These are phyloP conservation scores for Borostomias antarcticus DNA, from an alignment of 2,797 vertebrate species.

Conservation along the genomic window DNA sequence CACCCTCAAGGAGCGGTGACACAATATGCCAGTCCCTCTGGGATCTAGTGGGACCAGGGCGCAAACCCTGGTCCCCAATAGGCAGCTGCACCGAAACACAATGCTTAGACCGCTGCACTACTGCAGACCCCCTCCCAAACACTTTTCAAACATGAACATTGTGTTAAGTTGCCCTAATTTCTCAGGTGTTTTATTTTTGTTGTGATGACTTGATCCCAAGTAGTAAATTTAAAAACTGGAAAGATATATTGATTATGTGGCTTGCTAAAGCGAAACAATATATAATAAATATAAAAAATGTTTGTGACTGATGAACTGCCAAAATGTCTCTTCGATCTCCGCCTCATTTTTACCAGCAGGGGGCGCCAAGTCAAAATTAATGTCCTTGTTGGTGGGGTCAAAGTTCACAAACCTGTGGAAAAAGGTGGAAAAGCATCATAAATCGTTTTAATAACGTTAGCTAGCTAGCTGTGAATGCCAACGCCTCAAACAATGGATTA, in stretches of 20 bases:
- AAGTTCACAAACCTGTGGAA: not conserved
- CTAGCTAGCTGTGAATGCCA: not conserved
- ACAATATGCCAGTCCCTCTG: too few relatives aligned
- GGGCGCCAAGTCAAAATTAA: constrained; percentile 39
- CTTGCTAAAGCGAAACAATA: not conserved
- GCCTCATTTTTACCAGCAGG: constrained; percentile 26
- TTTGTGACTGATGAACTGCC: not conserved
- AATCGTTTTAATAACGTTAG: too few relatives aligned
- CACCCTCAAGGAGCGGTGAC: too few relatives aligned
- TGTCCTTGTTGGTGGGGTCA: constrained; percentile 21
- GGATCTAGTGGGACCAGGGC: too few relatives aligned
- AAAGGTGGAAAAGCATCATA: not conserved
- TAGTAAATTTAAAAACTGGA: not conserved
- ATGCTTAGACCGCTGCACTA: too few relatives aligned
- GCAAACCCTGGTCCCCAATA: too few relatives aligned
- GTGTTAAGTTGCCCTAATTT: constrained; percentile 5
- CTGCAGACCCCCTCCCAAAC: too few relatives aligned
- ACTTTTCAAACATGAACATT: not conserved
- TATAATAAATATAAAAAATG: not conserved
- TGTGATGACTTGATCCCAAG: not conserved
- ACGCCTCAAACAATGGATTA: not conserved
- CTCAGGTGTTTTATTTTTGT: not conserved
- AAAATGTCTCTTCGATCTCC: not conserved
- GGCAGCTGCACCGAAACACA: too few relatives aligned
- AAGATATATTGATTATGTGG: not conserved